Conservation (phyloP, 1,140 invertebrate species). For the Drosophila leontia region DNA sequence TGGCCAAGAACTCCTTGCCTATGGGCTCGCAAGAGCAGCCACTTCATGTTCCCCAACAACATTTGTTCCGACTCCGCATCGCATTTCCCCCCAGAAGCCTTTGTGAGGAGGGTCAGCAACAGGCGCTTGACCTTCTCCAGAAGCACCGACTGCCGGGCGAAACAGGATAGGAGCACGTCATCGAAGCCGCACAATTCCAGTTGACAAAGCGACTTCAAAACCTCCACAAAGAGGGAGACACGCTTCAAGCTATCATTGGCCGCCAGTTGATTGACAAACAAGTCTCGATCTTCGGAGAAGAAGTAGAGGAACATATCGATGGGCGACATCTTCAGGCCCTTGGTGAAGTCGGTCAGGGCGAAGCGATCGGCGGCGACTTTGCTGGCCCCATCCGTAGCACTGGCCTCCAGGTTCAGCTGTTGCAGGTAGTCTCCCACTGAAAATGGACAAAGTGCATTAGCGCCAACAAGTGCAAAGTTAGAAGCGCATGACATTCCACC, state of each 20-base stretch:
- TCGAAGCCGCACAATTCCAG: conserved; percentile 85
- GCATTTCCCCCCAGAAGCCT: conserved; percentile 12
- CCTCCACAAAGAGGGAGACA: conserved; percentile 68
- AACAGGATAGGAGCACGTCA: conserved; percentile 38
- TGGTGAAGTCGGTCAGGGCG: conserved; percentile 40
- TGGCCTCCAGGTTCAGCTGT: conserved; percentile 21
- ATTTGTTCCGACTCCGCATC: conserved; percentile 40
- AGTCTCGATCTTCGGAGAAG: conserved; percentile 67
- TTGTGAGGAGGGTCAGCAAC: conserved; percentile 19
- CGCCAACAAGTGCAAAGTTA: too few species aligned
- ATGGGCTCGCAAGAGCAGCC: conserved; percentile 53
- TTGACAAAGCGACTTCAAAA: conserved; percentile 85
- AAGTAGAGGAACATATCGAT: conserved; percentile 77
- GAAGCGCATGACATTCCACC: too few species aligned
- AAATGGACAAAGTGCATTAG: not conserved
- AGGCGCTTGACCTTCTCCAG: conserved; percentile 40
- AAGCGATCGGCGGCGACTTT: conserved; percentile 27
- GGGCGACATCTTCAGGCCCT: conserved; percentile 42
- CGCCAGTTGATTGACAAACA: conserved; percentile 58
- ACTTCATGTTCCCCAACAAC: conserved; percentile 51
- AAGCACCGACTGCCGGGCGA: conserved; percentile 42
- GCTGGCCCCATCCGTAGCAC: not conserved
- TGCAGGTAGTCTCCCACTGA: conserved; percentile 14
- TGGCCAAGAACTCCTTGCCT: conserved; percentile 41
- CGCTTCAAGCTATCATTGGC: conserved; percentile 64